Conservation (phyloP, 2,797 vertebrate species). For the Heliangelus exortis region DNA sequence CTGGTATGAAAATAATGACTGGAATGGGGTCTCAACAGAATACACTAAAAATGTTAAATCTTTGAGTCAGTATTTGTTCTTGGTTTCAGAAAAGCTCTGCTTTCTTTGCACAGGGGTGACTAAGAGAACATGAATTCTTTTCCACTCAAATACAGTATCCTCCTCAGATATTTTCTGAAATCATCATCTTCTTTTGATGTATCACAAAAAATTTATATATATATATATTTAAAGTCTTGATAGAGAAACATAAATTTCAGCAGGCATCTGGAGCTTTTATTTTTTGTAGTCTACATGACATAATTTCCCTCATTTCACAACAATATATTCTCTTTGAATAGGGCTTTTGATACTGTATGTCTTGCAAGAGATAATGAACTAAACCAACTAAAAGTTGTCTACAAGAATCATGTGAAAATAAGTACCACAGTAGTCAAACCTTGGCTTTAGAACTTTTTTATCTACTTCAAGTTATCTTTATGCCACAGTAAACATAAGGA, state of each 20-base stretch:
- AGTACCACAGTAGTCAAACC: not conserved
- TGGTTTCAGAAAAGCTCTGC: not conserved
- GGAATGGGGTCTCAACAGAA: not conserved
- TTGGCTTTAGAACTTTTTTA: not conserved
- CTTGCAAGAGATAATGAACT: not conserved
- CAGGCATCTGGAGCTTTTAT: not conserved
- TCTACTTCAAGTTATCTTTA: not conserved
- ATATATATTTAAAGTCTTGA: not conserved
- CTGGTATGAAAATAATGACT: not conserved
- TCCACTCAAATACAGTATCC: not conserved
- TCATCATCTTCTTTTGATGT: not conserved
- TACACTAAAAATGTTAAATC: not conserved
- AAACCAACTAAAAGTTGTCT: not conserved
- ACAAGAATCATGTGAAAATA: not conserved
- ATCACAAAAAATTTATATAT: not conserved
- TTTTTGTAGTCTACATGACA: not conserved
- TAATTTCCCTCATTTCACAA: not conserved
- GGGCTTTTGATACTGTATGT: not conserved
- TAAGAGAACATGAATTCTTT: not conserved
- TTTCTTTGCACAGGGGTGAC: not conserved
- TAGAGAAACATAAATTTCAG: not conserved
- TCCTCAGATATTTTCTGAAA: not conserved
- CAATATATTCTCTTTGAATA: not conserved
- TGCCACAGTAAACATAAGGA: not conserved
- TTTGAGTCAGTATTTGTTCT: not conserved